A percentile compares a stretch with the other conserved stretches of the same genome.
phyloP scores from a whole-genome alignment of 2,888 invertebrate species.

The Terebella lapidaria region DNA sequence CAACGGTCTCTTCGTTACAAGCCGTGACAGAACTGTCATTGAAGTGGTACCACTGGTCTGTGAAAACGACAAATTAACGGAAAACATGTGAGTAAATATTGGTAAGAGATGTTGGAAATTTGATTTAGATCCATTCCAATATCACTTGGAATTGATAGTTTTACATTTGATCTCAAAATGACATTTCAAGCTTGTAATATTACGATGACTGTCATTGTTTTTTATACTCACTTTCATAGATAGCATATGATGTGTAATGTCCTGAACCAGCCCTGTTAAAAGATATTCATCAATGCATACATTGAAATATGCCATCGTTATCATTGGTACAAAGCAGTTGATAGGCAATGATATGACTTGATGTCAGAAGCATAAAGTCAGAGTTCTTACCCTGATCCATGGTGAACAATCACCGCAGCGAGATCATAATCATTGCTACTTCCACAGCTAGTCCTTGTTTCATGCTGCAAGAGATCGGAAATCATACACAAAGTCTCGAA shows the following conservation, averaged over 20 bases:
- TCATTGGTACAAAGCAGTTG: too few species aligned
- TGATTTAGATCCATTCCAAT: too few species aligned
- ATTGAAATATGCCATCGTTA: too few species aligned
- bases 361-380: too few species aligned
- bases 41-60: slow-evolving; percentile 75
- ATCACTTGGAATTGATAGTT: too few species aligned
- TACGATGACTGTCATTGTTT: too few species aligned
- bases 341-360: too few species aligned
- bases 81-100: too few species aligned
- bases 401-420: slow-evolving; percentile 76
- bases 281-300: background rate
- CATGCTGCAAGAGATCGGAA: slow-evolving; percentile 53
- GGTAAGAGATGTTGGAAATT: too few species aligned
- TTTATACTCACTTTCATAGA: slow-evolving; percentile 65
- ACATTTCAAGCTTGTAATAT: too few species aligned
- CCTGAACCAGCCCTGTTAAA: slow-evolving; percentile 71
- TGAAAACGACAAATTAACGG: slow-evolving; percentile 7
- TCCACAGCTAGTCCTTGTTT: slow-evolving; percentile 63
- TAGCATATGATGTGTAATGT: slow-evolving; percentile 79
- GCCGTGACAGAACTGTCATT: slow-evolving; percentile 78
- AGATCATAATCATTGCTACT: slow-evolving; percentile 70
- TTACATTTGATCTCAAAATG: too few species aligned
- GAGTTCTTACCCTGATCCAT: slow-evolving; percentile 73
- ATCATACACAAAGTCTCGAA: slow-evolving; percentile 1
- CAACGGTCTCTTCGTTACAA: slow-evolving; percentile 65